A percentile compares a stretch with the other conserved stretches of the same genome.
Evolutionary conservation across 2,113 vertebrate genomes (phyloP).

Genomic region (Chamaea fasciata): DNA sequence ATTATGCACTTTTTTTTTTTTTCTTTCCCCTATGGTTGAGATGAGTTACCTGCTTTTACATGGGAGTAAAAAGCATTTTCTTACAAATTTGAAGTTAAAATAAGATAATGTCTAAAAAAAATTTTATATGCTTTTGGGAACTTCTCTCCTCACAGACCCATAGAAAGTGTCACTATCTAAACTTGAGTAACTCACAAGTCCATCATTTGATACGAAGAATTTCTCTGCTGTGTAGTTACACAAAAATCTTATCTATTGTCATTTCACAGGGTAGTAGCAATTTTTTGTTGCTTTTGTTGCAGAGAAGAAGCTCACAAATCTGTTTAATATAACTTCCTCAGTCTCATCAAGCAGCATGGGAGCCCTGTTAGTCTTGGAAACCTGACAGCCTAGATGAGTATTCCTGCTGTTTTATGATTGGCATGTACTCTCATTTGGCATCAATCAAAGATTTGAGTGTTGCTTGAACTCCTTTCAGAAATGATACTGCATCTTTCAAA

Average conservation of each 20-base stretch:
- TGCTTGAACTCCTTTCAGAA: not conserved
- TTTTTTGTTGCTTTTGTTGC: not conserved
- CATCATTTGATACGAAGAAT: not conserved
- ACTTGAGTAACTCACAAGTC: not conserved
- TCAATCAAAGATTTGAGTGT: not conserved
- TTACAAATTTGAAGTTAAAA: not conserved
- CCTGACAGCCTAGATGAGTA: not conserved
- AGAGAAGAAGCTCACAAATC: not conserved
- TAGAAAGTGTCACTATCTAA: not conserved
- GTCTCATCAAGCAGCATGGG: conserved; percentile 11
- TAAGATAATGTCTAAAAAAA: not conserved
- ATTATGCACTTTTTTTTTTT: not conserved
- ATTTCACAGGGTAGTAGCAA: not conserved
- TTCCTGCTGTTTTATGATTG: conserved; percentile 12
- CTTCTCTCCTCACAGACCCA: not conserved
- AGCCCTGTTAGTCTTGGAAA: not conserved
- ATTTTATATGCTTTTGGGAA: not conserved
- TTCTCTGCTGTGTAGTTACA: not conserved
- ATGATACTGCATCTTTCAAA: not conserved
- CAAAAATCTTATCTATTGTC: not conserved
- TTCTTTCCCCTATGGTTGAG: not conserved
- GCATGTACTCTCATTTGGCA: not conserved
- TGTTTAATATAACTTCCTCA: not conserved
- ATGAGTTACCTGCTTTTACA: not conserved
- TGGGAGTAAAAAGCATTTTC: not conserved